Evolutionary conservation across 2,797 vertebrate species (phyloP), one percentile per base, ranked within the genome.

Genomic region (Molossus alvarezi): DNA sequence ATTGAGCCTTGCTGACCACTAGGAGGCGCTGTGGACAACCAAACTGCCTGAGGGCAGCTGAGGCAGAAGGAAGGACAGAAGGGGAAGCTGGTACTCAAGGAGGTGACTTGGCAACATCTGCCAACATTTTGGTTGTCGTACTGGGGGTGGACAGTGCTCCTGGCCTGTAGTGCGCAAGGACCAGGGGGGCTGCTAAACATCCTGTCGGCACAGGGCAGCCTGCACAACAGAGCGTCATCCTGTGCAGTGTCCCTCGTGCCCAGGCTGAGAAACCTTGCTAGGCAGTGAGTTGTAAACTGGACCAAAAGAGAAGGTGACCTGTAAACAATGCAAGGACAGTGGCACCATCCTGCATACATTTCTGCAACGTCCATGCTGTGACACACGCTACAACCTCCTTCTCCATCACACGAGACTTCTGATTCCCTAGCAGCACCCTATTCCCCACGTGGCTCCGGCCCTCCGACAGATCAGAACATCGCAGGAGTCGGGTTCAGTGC

Each of bases 171-270:
- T 53, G 8, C 0, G 6, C 3, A 29, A 37, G 62, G 60, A 25
- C 9, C 29, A 58, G 29, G 9, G 18, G 27, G 5, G 15, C 51
- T 20, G 2, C 23, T 51, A 12, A 80, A 25, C 23, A 29, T 12
- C 7, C 21, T 37, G 15, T 13, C 3, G 21, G 25, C 29, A 29
- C 65, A 86, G 21, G 27, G 25, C 3, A 33, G n/a, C 8, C 4
- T 60, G 55, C 8, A 2, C 14, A 20, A 58, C 11, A 45, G 20
- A 88, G 14, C 45, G 6, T 76, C 9, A 20, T 3, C 21, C 17
- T 11, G 37, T 12, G 9, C 12, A 3, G 1, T 2, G 51, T 20
- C 48, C 14, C 4, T 0, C n/a, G 13, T 5, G 3, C 18, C 0
- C 85, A 23, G 37, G n/a, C n/a, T n/a, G n/a, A n/a, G n/a, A n/a